A percentile compares a stretch with the other conserved stretches of the same genome.
Evolutionary conservation across 2,113 vertebrate species (phyloP).

Genomic region (Pelodiscus sinensis): DNA sequence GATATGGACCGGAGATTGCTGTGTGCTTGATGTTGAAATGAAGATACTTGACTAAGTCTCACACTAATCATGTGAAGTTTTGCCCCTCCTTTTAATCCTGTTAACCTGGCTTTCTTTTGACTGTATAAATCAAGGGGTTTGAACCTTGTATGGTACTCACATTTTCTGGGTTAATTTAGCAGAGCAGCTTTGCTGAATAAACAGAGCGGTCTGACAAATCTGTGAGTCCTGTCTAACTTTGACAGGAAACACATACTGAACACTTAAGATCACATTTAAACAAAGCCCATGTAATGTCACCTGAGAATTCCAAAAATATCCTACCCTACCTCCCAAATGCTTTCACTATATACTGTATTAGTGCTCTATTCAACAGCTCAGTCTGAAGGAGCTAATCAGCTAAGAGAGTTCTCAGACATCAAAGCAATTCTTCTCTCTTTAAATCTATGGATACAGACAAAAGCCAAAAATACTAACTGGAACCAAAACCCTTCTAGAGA

Average conservation of each 20-base stretch:
- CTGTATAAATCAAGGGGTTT: too few species aligned
- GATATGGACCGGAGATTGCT: too few species aligned
- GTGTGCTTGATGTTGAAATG: too few species aligned
- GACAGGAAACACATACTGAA: neutral
- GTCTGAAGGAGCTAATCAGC: neutral
- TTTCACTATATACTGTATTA: neutral
- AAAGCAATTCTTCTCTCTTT: neutral
- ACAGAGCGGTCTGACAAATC: too few species aligned
- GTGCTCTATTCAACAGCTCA: neutral
- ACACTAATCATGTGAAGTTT: too few species aligned
- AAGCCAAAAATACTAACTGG: conserved; percentile 2
- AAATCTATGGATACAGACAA: neutral
- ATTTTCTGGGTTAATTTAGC: too few species aligned
- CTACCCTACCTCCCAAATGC: neutral
- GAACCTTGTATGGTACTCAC: too few species aligned
- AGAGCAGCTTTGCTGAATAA: too few species aligned
- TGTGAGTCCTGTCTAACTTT: too few species aligned
- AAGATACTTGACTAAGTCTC: too few species aligned
- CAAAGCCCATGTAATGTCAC: neutral
- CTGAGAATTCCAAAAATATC: neutral
- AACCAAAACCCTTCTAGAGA: conserved; percentile 3
- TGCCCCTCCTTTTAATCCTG: too few species aligned
- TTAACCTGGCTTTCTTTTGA: too few species aligned
- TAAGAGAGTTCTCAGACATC: neutral
- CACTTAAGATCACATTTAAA: neutral